Evolutionary conservation across 2,113 vertebrate species (phyloP).

Genomic region (Anhinga anhinga): DNA sequence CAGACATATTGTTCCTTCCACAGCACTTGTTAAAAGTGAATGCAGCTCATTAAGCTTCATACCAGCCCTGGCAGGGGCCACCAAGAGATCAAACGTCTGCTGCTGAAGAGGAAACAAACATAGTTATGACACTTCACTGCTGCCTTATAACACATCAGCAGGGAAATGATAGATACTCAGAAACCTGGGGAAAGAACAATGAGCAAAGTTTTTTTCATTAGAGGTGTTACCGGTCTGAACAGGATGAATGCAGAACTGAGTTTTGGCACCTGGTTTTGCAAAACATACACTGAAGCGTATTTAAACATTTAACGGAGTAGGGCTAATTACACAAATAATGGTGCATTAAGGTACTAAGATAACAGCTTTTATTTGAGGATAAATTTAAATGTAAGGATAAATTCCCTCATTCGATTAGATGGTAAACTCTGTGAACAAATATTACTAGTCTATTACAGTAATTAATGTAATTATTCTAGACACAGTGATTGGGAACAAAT

Average conservation of each 20-base stretch:
- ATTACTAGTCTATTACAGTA: not conserved
- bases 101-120: not conserved
- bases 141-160: not conserved
- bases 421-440: not conserved
- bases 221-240: accelerated
- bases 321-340: not conserved
- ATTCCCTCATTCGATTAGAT: not conserved
- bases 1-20: not conserved
- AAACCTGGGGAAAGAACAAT: not conserved
- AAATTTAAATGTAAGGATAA: not conserved
- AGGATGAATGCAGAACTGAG: not conserved
- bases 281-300: accelerated
- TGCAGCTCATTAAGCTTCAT: not conserved
- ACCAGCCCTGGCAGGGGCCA: not conserved
- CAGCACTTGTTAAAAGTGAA: not conserved
- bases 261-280: not conserved
- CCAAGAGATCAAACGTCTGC: not conserved
- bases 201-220: not conserved
- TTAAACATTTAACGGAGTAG: not conserved
- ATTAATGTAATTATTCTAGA: not conserved
- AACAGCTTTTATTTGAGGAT: not conserved
- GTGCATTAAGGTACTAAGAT: not conserved
- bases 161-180: not conserved
- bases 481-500: not conserved
- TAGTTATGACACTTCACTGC: not conserved